A percentile compares a stretch with the other conserved stretches of the same genome.
phyloP scores from a whole-genome alignment of 2,797 vertebrate species.

The Aulostomus chinensis region DNA sequence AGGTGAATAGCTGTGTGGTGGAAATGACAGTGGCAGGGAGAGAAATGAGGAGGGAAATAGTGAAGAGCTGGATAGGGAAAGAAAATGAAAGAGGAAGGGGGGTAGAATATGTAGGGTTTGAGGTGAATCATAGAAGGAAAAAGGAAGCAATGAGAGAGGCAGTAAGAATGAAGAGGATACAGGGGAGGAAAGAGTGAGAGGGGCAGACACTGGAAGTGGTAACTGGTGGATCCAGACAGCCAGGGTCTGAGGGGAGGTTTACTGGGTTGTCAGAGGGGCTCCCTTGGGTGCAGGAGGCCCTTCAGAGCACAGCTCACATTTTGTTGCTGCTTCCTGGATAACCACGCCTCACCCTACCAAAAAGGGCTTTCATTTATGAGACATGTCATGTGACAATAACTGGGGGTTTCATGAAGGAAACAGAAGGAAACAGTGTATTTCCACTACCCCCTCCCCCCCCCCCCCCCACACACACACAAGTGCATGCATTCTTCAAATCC shows the following conservation, averaged over 20 bases:
- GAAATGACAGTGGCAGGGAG: constrained; percentile 30
- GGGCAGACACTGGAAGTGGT: constrained; percentile 18
- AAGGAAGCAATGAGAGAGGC: neutral
- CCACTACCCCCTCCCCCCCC: constrained; percentile 4
- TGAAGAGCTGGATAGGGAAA: constrained; percentile 5
- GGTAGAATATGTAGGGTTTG: constrained; percentile 13
- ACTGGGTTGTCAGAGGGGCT: constrained; percentile 33
- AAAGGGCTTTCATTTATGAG: constrained; percentile 41
- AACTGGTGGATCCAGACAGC: constrained; percentile 39
- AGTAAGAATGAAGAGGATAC: constrained; percentile 15
- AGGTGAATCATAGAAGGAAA: constrained; percentile 7
- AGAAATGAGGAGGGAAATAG: constrained; percentile 41
- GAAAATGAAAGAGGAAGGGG: constrained; percentile 17
- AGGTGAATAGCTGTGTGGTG: constrained; percentile 8
- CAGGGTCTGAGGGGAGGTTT: constrained; percentile 27
- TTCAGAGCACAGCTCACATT: constrained; percentile 23
- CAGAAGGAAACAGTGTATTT: constrained; percentile 20
- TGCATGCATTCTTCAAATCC: constrained; percentile 12
- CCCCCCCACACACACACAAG: neutral
- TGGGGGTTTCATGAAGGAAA: constrained; percentile 10
- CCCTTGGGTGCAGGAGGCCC: constrained; percentile 17
- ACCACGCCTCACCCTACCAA: constrained; percentile 17
- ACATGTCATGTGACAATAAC: constrained; percentile 2
- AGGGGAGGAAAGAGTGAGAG: constrained; percentile 5
- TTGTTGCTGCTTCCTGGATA: constrained; percentile 18